phyloP scores from a whole-genome alignment of 2,113 vertebrate species.

The Gorsachius goisagi region DNA sequence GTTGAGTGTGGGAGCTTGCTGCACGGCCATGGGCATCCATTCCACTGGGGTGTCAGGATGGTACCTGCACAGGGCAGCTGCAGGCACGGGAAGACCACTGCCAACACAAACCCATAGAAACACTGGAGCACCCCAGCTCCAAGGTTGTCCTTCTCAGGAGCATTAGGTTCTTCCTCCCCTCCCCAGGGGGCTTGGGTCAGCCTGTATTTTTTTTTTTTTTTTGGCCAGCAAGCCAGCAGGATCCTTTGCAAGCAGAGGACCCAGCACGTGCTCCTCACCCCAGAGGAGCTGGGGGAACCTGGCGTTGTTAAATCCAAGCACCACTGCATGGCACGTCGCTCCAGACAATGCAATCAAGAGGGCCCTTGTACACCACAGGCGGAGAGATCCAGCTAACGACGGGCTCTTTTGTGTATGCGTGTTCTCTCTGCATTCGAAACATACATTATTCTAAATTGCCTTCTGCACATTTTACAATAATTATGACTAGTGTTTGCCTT shows the following conservation, averaged over 20 bases:
- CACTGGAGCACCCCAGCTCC: rapidly evolving
- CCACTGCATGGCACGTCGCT: background rate
- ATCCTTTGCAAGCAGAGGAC: background rate
- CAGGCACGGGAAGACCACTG: rapidly evolving
- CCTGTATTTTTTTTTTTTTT: background rate
- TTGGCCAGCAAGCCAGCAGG: background rate
- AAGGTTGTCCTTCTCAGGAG: background rate
- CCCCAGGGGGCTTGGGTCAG: rapidly evolving
- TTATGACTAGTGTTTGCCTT: slow-evolving; percentile 24
- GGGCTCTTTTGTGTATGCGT: background rate
- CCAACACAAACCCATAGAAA: background rate
- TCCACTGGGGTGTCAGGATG: background rate
- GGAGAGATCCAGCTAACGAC: background rate
- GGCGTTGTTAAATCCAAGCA: background rate
- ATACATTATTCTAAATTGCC: slow-evolving; percentile 52
- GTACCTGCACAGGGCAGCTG: background rate
- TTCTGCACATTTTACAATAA: slow-evolving; percentile 14
- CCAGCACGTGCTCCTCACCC: background rate
- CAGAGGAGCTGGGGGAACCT: rapidly evolving
- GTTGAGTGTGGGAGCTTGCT: background rate
- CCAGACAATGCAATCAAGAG: background rate
- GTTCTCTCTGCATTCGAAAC: background rate
- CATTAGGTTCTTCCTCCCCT: background rate
- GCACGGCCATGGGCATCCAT: background rate
- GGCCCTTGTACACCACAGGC: background rate